These are phyloP conservation scores for Mungos mungo DNA, from an alignment of 2,113 vertebrate genomes.

Conservation along the genomic window DNA sequence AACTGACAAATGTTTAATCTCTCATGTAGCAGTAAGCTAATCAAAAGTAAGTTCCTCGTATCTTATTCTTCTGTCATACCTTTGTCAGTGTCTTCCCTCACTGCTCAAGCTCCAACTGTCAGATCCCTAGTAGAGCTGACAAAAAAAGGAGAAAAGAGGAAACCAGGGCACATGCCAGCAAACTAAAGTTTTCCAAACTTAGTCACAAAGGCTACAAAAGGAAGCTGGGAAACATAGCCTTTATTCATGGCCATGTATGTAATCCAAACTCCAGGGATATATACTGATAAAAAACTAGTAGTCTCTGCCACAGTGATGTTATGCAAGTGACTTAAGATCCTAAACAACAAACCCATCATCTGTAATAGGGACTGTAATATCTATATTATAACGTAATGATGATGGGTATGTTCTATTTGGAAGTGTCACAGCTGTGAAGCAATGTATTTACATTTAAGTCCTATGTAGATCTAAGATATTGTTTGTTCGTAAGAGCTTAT, in stretches of 20 bases:
- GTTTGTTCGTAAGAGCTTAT: not conserved
- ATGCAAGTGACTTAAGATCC: not conserved
- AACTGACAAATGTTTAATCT: not conserved
- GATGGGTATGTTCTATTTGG: not conserved
- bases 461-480: not conserved
- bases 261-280: not conserved
- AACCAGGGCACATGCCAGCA: not conserved
- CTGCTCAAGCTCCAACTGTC: not conserved
- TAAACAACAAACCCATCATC: not conserved
- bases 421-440: not conserved
- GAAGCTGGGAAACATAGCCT: not conserved
- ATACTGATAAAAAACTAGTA: not conserved
- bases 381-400: not conserved
- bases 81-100: not conserved
- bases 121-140: not conserved
- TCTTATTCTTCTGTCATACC: not conserved
- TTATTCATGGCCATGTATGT: not conserved
- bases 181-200: not conserved
- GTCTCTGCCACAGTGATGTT: not conserved
- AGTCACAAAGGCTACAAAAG: not conserved
- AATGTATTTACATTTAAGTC: not conserved
- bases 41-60: not conserved
- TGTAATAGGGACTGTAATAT: not conserved
- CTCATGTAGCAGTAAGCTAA: not conserved
- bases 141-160: not conserved